Evolutionary conservation across 2,888 invertebrate genomes (phyloP).

Genomic region (Ligdia adustata): DNA sequence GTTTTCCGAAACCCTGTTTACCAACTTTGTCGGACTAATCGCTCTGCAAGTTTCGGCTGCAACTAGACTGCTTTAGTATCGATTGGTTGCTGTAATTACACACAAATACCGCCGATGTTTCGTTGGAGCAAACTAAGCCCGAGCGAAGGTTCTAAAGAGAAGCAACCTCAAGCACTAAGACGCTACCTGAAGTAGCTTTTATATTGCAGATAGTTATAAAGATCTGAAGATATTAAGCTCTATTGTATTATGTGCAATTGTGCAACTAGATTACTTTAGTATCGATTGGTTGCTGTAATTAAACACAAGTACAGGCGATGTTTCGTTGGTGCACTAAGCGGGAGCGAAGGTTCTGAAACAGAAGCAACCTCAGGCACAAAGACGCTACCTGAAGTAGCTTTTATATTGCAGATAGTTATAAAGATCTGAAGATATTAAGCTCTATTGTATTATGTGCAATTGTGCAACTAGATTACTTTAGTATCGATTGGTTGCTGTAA

Average conservation of each 20-base stretch:
- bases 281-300: conserved; percentile 24
- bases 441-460: no score
- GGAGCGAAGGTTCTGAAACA: no score
- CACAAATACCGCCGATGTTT: conserved; percentile 16
- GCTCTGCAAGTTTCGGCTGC: conserved; percentile 22
- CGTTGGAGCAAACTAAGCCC: not conserved
- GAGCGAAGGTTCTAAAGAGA: no score
- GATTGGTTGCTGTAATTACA: conserved; percentile 23
- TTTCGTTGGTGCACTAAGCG: not conserved
- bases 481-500: conserved; percentile 23
- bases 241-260: no score
- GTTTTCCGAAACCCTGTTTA: conserved; percentile 23
- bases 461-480: conserved; percentile 16
- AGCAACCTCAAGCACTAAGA: no score
- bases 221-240: no score
- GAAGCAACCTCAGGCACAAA: no score
- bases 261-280: conserved; percentile 17
- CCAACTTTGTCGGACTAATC: conserved; percentile 21
- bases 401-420: no score
- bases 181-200: no score
- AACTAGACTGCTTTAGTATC: conserved; percentile 17
- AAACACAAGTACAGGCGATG: conserved; percentile 18
- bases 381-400: no score
- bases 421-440: no score
- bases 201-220: no score